Evolutionary conservation across 2,888 invertebrate genomes (phyloP), one percentile per base, ranked within the genome.

Genomic region (Cheilosia pagana): DNA sequence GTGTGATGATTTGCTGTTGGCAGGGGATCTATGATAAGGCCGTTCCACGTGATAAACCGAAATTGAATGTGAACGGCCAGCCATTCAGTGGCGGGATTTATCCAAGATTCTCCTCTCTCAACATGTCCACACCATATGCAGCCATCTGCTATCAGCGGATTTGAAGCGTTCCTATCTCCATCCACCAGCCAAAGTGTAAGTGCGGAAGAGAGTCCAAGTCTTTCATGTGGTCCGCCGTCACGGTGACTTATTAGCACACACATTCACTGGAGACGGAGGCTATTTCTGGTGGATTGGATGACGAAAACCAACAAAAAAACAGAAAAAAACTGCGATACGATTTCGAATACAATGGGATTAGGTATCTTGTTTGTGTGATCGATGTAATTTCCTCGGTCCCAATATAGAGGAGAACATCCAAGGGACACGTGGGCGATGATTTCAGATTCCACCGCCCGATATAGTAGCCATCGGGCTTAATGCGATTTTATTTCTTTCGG

Each of bases 241-340:
- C 8, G 25, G 62, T 68, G 77, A 62, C 77, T 70, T 77, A 70
- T 77, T 77, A 48, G 77, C 60, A 50, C 53, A 45, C 50, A 67
- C 41, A 53, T 53, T 41, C 25, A 67, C 67, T 43, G 10, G 21
- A 67, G 12, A 28, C 19, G 25, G 2, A 16, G 53, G 23, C 31
- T 19, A 67, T 55, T 67, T 28, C 45, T 41, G 52, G 39, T 50
- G 14, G 21, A 3, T 10, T 7, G 16, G 31, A n/a, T 31, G 16
- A 21, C 10, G 19, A 16, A 14, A 28, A 12, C 14, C 41, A 3
- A 23, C 1, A 7, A 45, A 14, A 43, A 63, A 23, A 28, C 43
- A 72, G 39, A 28, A 62, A 5, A 48, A 70, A 59, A 50, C 50
- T 25, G 35, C 71, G 21, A 52, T 50, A 71, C 57, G 25, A 55